Conservation (phyloP, 2,797 vertebrate genomes). For the Pipistrellus nathusii region DNA sequence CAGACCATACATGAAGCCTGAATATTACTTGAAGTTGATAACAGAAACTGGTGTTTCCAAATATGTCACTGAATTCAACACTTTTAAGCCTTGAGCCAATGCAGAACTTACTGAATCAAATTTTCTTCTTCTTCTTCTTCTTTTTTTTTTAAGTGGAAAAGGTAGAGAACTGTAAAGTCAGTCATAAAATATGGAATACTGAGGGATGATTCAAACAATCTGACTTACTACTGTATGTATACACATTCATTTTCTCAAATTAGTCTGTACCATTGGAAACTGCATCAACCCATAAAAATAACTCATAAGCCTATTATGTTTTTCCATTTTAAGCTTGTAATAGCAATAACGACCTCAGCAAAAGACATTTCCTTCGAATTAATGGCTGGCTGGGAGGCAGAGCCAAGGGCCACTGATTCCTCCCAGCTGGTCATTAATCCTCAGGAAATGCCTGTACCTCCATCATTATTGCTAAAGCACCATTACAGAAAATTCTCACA, state of each 20-base stretch:
- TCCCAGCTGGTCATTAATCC: conserved; percentile 79
- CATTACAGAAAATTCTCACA: conserved; percentile 82
- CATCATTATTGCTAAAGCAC: conserved; percentile 79
- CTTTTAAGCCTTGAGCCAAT: not conserved
- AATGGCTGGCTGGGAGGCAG: conserved; percentile 81
- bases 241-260: conserved; percentile 62
- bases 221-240: conserved; percentile 21
- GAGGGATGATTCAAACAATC: conserved; percentile 65
- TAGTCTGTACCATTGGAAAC: conserved; percentile 70
- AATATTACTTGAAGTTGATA: conserved; percentile 33
- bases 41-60: conserved; percentile 61
- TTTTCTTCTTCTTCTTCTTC: not conserved
- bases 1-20: not conserved
- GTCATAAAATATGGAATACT: conserved; percentile 45
- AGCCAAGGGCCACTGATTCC: conserved; percentile 76
- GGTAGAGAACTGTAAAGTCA: conserved; percentile 59
- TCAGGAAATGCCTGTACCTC: conserved; percentile 82
- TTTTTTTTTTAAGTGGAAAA: conserved; percentile 43
- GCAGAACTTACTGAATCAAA: conserved; percentile 43
- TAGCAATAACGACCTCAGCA: conserved; percentile 76
- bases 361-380: conserved; percentile 79
- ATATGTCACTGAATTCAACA: conserved; percentile 19
- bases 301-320: conserved; percentile 75
- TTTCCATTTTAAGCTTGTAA: conserved; percentile 82
- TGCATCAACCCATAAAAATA: conserved; percentile 71